Evolutionary conservation across 2,113 vertebrate genomes (phyloP).

Genomic region (Vulpes vulpes): DNA sequence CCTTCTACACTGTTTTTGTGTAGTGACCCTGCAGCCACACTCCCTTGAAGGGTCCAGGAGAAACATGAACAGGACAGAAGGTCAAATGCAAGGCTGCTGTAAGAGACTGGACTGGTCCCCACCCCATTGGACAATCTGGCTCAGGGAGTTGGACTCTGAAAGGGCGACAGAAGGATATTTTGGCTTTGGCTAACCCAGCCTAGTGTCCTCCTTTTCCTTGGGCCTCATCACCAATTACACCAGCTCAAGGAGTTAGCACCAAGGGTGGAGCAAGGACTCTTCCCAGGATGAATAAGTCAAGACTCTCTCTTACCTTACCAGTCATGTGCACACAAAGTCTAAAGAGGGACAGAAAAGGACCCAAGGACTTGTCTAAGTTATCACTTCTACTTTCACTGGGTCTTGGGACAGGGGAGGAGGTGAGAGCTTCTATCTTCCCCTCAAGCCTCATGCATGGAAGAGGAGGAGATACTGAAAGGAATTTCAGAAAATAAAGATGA

Average conservation of each 20-base stretch:
- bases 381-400: background rate
- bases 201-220: background rate
- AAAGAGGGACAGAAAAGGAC: background rate
- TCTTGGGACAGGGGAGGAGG: background rate
- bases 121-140: background rate
- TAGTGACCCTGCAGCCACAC: background rate
- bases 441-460: background rate
- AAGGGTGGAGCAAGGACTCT: background rate
- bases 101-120: background rate
- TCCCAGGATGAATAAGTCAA: background rate
- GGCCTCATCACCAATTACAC: background rate
- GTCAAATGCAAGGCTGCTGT: background rate
- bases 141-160: background rate
- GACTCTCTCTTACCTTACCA: background rate
- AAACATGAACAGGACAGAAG: background rate
- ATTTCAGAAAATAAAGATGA: background rate
- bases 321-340: background rate
- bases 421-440: background rate
- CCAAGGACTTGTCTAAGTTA: background rate
- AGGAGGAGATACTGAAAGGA: background rate
- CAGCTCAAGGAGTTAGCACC: background rate
- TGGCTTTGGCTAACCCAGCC: background rate
- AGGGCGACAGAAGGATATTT: background rate
- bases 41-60: background rate
- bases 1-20: background rate